phyloP scores from a whole-genome alignment of 2,113 vertebrate species.

The Pelobates fuscus region DNA sequence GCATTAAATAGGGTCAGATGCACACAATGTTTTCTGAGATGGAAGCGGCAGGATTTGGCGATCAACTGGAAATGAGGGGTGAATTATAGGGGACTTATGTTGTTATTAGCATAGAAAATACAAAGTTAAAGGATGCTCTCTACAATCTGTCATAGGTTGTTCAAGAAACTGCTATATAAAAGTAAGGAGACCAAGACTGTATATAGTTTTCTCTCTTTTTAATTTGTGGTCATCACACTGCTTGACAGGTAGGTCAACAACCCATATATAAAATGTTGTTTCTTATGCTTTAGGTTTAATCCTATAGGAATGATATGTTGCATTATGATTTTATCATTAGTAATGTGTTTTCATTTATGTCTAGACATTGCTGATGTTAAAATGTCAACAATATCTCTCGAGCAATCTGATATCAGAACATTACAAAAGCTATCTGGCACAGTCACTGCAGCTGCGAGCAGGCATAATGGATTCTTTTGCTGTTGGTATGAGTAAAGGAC shows the following conservation, averaged over 20 bases:
- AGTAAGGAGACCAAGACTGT: too few relatives aligned
- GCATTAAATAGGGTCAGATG: too few relatives aligned
- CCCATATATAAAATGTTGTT: not conserved
- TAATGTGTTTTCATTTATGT: conserved; percentile 41
- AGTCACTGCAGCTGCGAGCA: conserved; percentile 13
- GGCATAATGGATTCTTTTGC: conserved; percentile 3
- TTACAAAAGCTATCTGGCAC: conserved; percentile 11
- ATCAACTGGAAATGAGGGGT: too few relatives aligned
- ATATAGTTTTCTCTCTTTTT: too few relatives aligned
- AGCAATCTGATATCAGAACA: conserved; percentile 40
- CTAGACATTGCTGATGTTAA: conserved; percentile 48
- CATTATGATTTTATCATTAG: conserved; percentile 37
- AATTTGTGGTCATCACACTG: not conserved
- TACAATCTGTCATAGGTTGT: too few relatives aligned
- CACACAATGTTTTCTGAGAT: too few relatives aligned
- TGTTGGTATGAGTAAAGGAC: conserved; percentile 2
- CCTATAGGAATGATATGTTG: conserved; percentile 37
- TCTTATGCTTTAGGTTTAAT: conserved; percentile 11
- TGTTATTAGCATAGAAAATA: too few relatives aligned
- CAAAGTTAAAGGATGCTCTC: too few relatives aligned
- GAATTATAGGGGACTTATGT: too few relatives aligned
- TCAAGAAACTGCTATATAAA: too few relatives aligned
- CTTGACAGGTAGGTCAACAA: not conserved
- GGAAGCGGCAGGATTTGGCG: too few relatives aligned
- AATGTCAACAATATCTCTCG: conserved; percentile 42